Percentiles rank a stretch among this genome's conserved stretches.
phyloP scores from a whole-genome alignment of 92 coral and sea anemone genomes.

The Nematostella vectensis region DNA sequence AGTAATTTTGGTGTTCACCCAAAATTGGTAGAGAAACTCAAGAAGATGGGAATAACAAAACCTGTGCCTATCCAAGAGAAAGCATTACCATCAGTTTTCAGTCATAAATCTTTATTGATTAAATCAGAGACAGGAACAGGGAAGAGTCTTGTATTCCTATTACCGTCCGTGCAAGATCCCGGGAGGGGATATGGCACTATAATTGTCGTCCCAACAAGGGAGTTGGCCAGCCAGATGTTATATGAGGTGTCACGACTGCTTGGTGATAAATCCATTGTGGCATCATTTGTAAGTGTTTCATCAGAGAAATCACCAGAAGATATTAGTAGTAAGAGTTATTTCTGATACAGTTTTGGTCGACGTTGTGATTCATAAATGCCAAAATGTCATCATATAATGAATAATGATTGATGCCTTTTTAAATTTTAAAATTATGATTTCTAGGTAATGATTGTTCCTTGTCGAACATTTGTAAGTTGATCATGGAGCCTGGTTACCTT shows the following conservation, averaged over 20 bases:
- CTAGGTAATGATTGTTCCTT: no score
- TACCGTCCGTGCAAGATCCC: slow-evolving; percentile 78
- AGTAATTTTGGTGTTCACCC: slow-evolving; percentile 61
- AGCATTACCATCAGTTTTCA: slow-evolving; percentile 47
- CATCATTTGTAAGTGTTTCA: slow-evolving; percentile 77
- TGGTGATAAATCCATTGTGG: slow-evolving; percentile 58
- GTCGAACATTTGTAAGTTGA: no score
- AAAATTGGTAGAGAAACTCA: slow-evolving; percentile 51
- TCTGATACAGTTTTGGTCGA: not conserved
- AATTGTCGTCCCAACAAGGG: slow-evolving; percentile 77
- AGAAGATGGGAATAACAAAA: slow-evolving; percentile 22
- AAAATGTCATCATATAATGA: no score
- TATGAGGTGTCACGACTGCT: slow-evolving; percentile 67
- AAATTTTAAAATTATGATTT: no score
- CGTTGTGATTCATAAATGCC: no score
- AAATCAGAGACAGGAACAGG: slow-evolving; percentile 90
- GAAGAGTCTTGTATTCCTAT: slow-evolving; percentile 64
- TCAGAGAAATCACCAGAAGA: no score
- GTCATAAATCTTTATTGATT: slow-evolving; percentile 45
- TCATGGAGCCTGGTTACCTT: no score
- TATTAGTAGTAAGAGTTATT: not conserved
- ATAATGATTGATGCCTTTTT: no score
- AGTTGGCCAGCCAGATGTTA: slow-evolving; percentile 79
- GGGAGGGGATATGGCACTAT: slow-evolving; percentile 71
- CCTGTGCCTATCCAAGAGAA: slow-evolving; percentile 60